Conservation (phyloP, 2,888 invertebrate genomes). For the Sesia bembeciformis region DNA sequence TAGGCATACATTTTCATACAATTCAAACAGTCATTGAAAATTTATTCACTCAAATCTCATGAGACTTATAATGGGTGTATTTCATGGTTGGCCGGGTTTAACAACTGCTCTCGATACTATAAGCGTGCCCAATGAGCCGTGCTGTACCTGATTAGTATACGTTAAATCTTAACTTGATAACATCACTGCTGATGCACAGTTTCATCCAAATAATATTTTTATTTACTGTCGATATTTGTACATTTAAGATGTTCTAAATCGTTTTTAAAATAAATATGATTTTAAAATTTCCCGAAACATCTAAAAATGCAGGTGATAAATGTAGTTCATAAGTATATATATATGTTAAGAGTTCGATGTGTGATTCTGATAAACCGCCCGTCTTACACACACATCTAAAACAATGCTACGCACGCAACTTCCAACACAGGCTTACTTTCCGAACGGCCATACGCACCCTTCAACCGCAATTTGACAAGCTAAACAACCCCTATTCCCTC, state of each 20-base stretch:
- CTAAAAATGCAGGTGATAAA: too few species aligned
- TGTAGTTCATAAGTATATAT: too few species aligned
- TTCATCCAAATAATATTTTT: too few species aligned
- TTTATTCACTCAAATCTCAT: constrained; percentile 15
- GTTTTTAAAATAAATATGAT: too few species aligned
- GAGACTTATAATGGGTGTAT: constrained; percentile 25
- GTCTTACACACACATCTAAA: not conserved
- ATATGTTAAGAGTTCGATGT: too few species aligned
- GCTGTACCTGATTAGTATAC: constrained; percentile 11
- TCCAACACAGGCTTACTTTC: constrained; percentile 8
- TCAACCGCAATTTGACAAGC: constrained; percentile 21
- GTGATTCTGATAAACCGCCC: not conserved
- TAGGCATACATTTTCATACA: constrained; percentile 7
- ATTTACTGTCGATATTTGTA: too few species aligned
- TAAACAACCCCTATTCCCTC: constrained; percentile 2
- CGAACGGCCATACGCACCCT: constrained; percentile 35
- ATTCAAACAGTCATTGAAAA: constrained; percentile 39
- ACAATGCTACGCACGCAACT: not conserved
- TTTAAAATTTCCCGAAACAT: too few species aligned
- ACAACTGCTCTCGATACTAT: not conserved
- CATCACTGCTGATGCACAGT: too few species aligned
- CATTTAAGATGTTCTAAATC: too few species aligned
- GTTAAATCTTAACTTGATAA: not conserved
- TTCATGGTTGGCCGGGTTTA: constrained; percentile 29
- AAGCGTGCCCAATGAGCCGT: constrained; percentile 27